Conservation (phyloP, 2,797 vertebrate genomes). For the Hapalemur alaotrensis region DNA sequence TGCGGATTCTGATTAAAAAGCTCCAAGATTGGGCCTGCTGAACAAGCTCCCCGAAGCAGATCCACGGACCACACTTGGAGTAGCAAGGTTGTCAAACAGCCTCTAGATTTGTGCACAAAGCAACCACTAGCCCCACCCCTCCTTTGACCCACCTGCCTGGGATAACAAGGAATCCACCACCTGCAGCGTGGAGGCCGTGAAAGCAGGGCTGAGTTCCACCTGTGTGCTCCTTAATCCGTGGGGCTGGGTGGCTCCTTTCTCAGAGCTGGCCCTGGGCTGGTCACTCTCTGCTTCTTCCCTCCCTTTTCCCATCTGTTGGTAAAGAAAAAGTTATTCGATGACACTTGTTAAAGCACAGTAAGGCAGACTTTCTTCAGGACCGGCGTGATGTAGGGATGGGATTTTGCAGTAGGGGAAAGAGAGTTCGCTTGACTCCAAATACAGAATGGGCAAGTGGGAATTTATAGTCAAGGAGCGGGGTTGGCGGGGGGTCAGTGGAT, state of each 20-base stretch:
- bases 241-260: not conserved
- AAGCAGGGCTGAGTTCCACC: not conserved
- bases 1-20: not conserved
- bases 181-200: not conserved
- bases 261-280: not conserved
- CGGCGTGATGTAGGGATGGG: not conserved
- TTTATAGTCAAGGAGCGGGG: not conserved
- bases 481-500: not conserved
- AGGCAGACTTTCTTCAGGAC: not conserved
- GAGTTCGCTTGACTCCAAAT: not conserved
- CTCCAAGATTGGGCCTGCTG: not conserved
- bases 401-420: not conserved
- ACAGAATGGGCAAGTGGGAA: not conserved
- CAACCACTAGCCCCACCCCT: not conserved
- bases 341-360: not conserved
- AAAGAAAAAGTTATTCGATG: not conserved
- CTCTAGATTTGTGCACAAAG: not conserved
- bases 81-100: not conserved
- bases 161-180: not conserved
- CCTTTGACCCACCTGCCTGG: not conserved
- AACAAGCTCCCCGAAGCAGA: not conserved
- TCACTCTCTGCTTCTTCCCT: not conserved
- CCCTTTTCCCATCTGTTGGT: not conserved
- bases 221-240: not conserved
- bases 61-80: not conserved